Percentiles rank a stretch among this genome's conserved stretches.
phyloP scores from a whole-genome alignment of 1,140 invertebrate species.

The Hypsibius dujardini region DNA sequence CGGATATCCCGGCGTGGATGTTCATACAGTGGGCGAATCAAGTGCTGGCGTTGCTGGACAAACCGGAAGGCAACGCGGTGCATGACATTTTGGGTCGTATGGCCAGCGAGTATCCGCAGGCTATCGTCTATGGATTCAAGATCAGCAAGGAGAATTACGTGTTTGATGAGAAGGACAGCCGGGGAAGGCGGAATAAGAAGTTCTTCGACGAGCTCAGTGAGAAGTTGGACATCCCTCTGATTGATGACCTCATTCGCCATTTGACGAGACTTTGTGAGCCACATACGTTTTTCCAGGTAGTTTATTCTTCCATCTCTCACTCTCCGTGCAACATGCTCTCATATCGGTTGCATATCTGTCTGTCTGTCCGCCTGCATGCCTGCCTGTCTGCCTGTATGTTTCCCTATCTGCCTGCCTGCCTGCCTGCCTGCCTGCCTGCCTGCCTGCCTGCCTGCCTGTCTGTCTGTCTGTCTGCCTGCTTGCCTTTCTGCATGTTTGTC shows the following conservation, averaged over 20 bases:
- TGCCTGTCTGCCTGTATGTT: no score
- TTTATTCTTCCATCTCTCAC: no score
- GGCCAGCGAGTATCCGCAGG: slow-evolving; percentile 45
- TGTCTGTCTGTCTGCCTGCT: no score
- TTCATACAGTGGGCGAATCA: slow-evolving; percentile 51
- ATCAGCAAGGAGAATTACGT: slow-evolving; percentile 35
- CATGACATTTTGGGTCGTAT: slow-evolving; percentile 37
- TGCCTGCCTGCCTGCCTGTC: no score
- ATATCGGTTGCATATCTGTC: no score
- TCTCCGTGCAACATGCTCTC: no score
- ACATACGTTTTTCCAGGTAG: slow-evolving; percentile 28
- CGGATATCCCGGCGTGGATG: slow-evolving; percentile 41
- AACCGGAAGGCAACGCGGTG: slow-evolving; percentile 31
- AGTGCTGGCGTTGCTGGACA: slow-evolving; percentile 41
- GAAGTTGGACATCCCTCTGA: slow-evolving; percentile 27
- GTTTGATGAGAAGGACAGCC: slow-evolving; percentile 26
- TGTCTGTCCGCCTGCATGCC: no score
- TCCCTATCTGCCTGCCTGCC: no score
- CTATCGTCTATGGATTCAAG: slow-evolving; percentile 44
- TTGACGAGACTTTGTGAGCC: slow-evolving; percentile 33
- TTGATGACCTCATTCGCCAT: slow-evolving; percentile 31
- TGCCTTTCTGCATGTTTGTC: no score
- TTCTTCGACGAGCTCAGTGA: slow-evolving; percentile 25
- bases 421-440: no score
- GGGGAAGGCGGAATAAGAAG: slow-evolving; percentile 22